phyloP scores from a whole-genome alignment of 2,113 vertebrate genomes.

The Ochotona curzoniae region DNA sequence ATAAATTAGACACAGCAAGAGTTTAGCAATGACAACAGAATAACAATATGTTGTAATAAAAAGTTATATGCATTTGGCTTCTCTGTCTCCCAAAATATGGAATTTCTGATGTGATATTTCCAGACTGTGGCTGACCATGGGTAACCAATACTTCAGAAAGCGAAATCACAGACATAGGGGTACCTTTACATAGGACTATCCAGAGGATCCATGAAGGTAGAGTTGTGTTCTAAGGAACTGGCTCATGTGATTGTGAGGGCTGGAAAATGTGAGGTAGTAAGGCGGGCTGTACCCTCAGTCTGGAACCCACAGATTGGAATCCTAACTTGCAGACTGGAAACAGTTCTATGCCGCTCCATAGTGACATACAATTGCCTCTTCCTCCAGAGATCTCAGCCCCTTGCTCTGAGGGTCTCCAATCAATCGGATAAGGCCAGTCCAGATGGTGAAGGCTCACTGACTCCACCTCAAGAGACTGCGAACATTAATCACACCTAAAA shows the following conservation, averaged over 20 bases:
- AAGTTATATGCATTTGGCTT: not conserved
- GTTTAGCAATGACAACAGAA: not conserved
- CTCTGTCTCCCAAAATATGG: not conserved
- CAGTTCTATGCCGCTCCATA: not conserved
- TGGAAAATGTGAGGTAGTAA: not conserved
- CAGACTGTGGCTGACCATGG: not conserved
- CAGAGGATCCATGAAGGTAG: not conserved
- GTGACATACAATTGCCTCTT: constrained; percentile 16
- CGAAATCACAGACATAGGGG: not conserved
- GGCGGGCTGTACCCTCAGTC: not conserved
- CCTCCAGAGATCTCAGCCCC: not conserved
- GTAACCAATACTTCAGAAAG: not conserved
- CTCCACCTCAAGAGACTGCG: not conserved
- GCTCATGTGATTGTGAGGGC: not conserved
- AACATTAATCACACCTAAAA: not conserved
- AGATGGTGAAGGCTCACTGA: not conserved
- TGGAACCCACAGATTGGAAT: not conserved
- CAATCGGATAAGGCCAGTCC: not conserved
- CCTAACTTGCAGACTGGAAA: not conserved
- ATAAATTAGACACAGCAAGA: not conserved
- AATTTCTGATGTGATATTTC: not conserved
- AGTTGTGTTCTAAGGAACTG: constrained; percentile 12
- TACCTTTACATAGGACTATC: not conserved
- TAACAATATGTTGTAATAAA: not conserved
- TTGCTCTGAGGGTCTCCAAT: not conserved